phyloP scores from a whole-genome alignment of 2,888 invertebrate species.

The Pheosia gnoma region DNA sequence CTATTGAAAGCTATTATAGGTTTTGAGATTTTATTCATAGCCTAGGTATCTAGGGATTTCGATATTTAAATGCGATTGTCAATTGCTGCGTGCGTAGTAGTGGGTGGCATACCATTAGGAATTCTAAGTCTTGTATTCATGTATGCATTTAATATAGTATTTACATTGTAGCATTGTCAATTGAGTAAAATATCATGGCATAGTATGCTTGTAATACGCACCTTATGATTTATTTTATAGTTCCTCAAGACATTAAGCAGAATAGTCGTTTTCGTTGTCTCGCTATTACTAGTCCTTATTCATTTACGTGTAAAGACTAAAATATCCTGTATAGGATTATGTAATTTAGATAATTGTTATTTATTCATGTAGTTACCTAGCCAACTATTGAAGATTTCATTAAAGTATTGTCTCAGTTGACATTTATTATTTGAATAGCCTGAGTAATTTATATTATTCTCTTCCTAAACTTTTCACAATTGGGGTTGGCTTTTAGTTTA shows the following conservation, averaged over 20 bases:
- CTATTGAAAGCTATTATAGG: too few species aligned
- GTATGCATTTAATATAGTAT: slow-evolving; percentile 34
- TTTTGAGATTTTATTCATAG: too few species aligned
- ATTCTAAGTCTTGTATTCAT: slow-evolving; percentile 11
- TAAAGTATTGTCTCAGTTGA: slow-evolving; percentile 23
- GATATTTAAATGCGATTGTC: too few species aligned
- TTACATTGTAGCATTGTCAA: slow-evolving; percentile 22
- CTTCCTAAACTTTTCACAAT: too few species aligned
- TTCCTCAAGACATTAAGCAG: slow-evolving; percentile 34
- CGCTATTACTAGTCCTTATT: slow-evolving; percentile 44
- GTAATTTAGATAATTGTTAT: slow-evolving; percentile 35
- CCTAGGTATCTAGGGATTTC: too few species aligned
- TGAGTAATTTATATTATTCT: too few species aligned
- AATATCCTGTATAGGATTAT: slow-evolving; percentile 25
- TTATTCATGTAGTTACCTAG: slow-evolving; percentile 33
- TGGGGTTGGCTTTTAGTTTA: too few species aligned
- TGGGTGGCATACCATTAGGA: not conserved
- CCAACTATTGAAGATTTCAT: slow-evolving; percentile 35
- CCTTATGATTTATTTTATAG: slow-evolving; percentile 40
- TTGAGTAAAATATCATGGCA: slow-evolving; percentile 18
- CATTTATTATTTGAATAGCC: not conserved
- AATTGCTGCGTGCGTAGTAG: too few species aligned
- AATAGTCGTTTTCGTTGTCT: slow-evolving; percentile 37
- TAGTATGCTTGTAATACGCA: slow-evolving; percentile 15
- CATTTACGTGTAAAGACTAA: slow-evolving; percentile 20